Percentiles rank a stretch among this genome's conserved stretches.
Evolutionary conservation across 2,888 invertebrate genomes (phyloP).

Genomic region (Tethea ocularis): DNA sequence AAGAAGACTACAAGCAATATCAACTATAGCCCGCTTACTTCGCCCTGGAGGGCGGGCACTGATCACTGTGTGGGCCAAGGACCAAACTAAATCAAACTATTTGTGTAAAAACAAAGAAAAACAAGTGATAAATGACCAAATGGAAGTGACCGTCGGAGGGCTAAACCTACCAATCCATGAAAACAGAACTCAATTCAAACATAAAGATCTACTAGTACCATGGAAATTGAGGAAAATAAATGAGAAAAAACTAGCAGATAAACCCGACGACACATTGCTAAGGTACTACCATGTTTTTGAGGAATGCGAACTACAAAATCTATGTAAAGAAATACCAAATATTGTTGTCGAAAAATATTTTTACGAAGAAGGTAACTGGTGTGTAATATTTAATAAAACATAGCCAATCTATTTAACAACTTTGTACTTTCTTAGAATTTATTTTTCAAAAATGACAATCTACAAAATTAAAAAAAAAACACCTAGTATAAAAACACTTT

Average conservation of each 20-base stretch:
- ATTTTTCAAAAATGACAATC: constrained; percentile 46
- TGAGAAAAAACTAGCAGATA: constrained; percentile 55
- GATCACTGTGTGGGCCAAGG: constrained; percentile 98
- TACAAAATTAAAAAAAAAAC: constrained; percentile 59
- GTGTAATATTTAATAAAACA: constrained; percentile 74
- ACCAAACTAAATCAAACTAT: constrained; percentile 87
- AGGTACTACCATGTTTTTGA: constrained; percentile 97
- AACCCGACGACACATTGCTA: constrained; percentile 84
- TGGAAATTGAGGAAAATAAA: constrained; percentile 89
- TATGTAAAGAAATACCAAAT: constrained; percentile 83
- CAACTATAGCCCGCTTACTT: constrained; percentile 90
- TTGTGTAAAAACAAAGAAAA: constrained; percentile 49
- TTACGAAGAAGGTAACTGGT: constrained; percentile 99
- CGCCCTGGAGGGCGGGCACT: constrained; percentile 89
- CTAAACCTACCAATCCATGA: constrained; percentile 90
- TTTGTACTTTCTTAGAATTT: constrained; percentile 60
- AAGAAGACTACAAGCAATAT: constrained; percentile 89
- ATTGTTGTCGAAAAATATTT: constrained; percentile 87
- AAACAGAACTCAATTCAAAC: constrained; percentile 94
- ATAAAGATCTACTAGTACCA: constrained; percentile 96
- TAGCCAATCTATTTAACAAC: constrained; percentile 40
- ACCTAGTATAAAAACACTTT: constrained; percentile 52
- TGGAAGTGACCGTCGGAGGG: constrained; percentile 48
- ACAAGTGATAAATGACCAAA: constrained; percentile 34
- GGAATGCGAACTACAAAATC: constrained; percentile 89